phyloP scores from a whole-genome alignment of 1,140 invertebrate genomes.

The Elymnias hypermnestra region DNA sequence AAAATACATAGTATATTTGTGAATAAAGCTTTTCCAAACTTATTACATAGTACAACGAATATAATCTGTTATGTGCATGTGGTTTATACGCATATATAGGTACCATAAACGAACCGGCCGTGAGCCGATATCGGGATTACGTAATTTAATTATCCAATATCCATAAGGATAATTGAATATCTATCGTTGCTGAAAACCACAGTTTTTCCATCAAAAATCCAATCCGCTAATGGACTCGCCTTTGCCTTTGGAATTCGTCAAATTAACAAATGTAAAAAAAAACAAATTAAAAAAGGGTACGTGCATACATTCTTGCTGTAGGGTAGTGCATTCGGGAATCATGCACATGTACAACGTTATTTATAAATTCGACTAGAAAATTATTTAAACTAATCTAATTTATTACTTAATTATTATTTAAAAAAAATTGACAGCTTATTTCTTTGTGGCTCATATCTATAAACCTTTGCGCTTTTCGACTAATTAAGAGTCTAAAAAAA shows the following conservation, averaged over 20 bases:
- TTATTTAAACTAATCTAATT: too few relatives aligned
- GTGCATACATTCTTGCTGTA: constrained; percentile 67
- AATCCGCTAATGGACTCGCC: constrained; percentile 59
- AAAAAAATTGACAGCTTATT: background rate
- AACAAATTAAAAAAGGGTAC: constrained; percentile 44
- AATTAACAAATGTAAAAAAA: constrained; percentile 53
- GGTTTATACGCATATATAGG: background rate
- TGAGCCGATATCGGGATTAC: constrained; percentile 23
- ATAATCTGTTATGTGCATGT: background rate
- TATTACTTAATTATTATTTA: constrained; percentile 3
- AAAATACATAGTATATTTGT: too few relatives aligned
- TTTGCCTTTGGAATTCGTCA: constrained; percentile 49
- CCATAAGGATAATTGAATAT: constrained; percentile 28
- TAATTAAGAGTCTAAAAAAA: background rate
- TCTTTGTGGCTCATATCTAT: background rate
- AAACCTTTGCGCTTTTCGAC: background rate
- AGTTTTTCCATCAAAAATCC: constrained; percentile 25
- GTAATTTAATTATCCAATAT: constrained; percentile 27
- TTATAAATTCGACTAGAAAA: constrained; percentile 41
- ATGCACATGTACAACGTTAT: constrained; percentile 63
- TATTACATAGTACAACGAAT: too few relatives aligned
- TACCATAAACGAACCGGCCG: constrained; percentile 14
- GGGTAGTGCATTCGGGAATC: constrained; percentile 66
- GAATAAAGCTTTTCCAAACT: too few relatives aligned
- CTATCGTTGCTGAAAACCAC: constrained; percentile 18